These are phyloP conservation scores for Terrapene triunguis DNA, from an alignment of 2,113 vertebrate genomes.

Conservation along the genomic window DNA sequence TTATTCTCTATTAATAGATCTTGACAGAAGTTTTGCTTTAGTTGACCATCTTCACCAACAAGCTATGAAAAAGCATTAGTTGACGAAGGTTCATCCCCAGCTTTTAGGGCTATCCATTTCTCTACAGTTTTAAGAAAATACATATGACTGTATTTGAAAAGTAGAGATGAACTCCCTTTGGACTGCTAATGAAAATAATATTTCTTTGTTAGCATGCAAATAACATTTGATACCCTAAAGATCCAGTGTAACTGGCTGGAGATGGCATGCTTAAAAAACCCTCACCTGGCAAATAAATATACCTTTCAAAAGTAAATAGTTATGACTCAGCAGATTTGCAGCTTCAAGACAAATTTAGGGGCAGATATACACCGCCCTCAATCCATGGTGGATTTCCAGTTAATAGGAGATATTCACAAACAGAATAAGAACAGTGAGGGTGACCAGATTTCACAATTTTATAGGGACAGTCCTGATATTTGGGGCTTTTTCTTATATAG, in stretches of 20 bases:
- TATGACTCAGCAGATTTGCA: not conserved
- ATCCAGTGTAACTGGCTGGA: not conserved
- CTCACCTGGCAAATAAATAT: constrained; percentile 45
- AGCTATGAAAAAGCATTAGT: constrained; percentile 47
- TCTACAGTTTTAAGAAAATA: constrained; percentile 18
- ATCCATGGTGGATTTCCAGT: not conserved
- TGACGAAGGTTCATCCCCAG: constrained; percentile 55
- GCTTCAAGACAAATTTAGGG: not conserved
- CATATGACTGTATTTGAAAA: constrained; percentile 9
- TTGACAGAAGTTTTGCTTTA: constrained; percentile 82
- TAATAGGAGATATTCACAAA: not conserved
- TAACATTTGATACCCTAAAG: not conserved
- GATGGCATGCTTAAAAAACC: not conserved
- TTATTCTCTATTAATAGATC: constrained; percentile 88
- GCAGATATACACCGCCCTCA: not conserved
- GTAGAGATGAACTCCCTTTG: not conserved
- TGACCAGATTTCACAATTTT: no score
- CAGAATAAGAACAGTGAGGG: not conserved
- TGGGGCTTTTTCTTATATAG: no score
- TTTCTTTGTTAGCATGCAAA: constrained; percentile 27
- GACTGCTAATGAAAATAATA: constrained; percentile 9
- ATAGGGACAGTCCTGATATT: no score
- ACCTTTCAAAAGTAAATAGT: constrained; percentile 7
- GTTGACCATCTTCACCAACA: constrained; percentile 79
- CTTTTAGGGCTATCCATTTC: constrained; percentile 50